Evolutionary conservation across 2,888 invertebrate species (phyloP).

Genomic region (Dugesia japonica): DNA sequence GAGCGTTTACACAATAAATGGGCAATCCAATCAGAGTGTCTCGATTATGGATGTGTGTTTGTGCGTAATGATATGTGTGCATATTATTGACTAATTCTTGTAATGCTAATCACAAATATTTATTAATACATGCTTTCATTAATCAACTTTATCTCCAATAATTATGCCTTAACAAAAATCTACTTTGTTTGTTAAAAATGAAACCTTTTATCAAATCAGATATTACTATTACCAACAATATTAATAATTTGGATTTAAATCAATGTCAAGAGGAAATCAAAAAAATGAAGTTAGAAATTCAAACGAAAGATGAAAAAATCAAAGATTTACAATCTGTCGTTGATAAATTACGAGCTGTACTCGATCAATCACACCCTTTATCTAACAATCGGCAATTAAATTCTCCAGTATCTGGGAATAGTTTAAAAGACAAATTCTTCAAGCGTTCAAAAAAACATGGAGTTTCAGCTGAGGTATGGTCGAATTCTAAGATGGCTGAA

Average conservation of each 20-base stretch:
- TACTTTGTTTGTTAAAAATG: background rate
- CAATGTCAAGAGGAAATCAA: background rate
- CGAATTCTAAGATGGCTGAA: background rate
- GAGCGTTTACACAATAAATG: background rate
- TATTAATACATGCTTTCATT: background rate
- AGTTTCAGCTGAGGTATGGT: background rate
- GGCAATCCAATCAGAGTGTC: background rate
- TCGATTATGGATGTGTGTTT: background rate
- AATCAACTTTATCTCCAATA: background rate
- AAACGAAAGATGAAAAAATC: background rate
- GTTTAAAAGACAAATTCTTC: background rate
- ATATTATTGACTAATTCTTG: background rate
- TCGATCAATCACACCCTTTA: background rate
- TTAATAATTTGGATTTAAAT: background rate
- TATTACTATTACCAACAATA: background rate
- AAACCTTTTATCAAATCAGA: background rate
- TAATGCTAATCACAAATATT: background rate
- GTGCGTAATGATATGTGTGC: background rate
- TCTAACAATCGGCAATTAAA: background rate
- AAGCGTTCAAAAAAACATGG: background rate
- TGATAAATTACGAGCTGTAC: slow-evolving; percentile 2
- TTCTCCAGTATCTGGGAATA: background rate
- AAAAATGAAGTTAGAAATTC: background rate
- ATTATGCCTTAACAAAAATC: background rate
- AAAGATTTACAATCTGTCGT: background rate